Percentiles rank a stretch among this genome's conserved stretches.
phyloP scores from a whole-genome alignment of 2,888 invertebrate species.

The Abrostola tripartita region DNA sequence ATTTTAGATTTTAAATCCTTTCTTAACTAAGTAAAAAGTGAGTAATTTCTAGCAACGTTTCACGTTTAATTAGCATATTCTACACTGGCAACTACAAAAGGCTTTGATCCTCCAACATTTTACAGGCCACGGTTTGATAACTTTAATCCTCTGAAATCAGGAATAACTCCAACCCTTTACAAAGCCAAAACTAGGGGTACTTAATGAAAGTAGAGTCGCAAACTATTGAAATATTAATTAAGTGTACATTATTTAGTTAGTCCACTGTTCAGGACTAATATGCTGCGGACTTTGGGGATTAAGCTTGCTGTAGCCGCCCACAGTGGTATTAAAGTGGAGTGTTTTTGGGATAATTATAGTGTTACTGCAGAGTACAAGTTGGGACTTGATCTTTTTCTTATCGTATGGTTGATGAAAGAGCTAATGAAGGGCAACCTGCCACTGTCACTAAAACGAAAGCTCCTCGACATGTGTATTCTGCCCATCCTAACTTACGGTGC shows the following conservation, averaged over 20 bases:
- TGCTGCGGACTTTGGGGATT: slow-evolving; percentile 26
- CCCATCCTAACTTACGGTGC: too few species aligned
- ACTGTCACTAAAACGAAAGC: too few species aligned
- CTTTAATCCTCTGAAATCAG: not conserved
- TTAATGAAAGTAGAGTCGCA: slow-evolving; percentile 13
- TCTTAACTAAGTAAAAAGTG: too few species aligned
- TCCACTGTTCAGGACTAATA: slow-evolving; percentile 36
- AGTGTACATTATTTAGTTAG: slow-evolving; percentile 37
- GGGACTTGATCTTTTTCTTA: too few species aligned
- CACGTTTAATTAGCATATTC: not conserved
- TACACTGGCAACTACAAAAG: not conserved
- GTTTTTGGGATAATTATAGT: slow-evolving; percentile 17
- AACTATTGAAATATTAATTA: slow-evolving; percentile 42
- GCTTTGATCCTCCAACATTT: not conserved
- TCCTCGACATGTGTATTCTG: too few species aligned
- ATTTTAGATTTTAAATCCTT: too few species aligned
- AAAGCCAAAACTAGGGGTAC: slow-evolving; percentile 2
- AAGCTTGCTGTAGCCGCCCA: slow-evolving; percentile 19
- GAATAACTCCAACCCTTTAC: not conserved
- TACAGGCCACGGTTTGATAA: not conserved
- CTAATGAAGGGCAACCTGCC: too few species aligned
- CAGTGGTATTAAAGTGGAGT: slow-evolving; percentile 14
- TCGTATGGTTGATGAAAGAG: too few species aligned
- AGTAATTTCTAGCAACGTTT: not conserved
- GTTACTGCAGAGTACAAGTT: too few species aligned